Base-by-base conservation (phyloP, 2,888 invertebrate species). In the Pterostichus niger region DNA sequence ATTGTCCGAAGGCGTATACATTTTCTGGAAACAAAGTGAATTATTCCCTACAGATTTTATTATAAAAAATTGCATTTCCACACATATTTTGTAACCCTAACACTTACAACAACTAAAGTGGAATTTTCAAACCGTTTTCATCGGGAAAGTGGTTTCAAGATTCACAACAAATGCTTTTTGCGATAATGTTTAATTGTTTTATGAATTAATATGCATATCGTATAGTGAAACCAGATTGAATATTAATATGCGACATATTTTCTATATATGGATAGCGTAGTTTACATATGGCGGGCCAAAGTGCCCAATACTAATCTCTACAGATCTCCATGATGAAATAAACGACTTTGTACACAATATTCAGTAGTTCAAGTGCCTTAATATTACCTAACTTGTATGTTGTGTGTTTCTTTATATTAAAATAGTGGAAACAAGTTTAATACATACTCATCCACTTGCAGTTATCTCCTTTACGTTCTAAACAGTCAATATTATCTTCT, bases 1-100 rank as follows among this genome's bases (percentile, higher is more conserved):
- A 83, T 83, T 83, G 83, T 83, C 83, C 56, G 61, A 83, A 64
- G 83, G 83, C 83, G 83, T 83, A 83, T 83, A 83, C 82, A 54
- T 64, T 81, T 81, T 56, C 71, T 82, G 75, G 31, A 64, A 75
- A 82, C 59, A 75, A 73, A 81, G 52, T 73, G 71, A 52, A 73
- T 52, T 79, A 52, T 40, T 46, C 54, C 54, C 77, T 75, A 46
- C 56, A 46, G 56, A 46, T 82, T 82, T 82, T 82, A 56, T 73
- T 82, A 82, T 82, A 82, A 82, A 82, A 40, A 82, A 75, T 75
- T 82, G 73, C 75, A 75, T 82, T 82, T 73, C 54, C 82, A 82
- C 82, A 82, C 82, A 82, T 59, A 71, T 71, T 56, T 80, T 49
- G 9, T 54, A 71, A 33, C 40, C 49, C 46, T 56, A 82, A 82